Evolutionary conservation across 2,888 invertebrate species (phyloP).

Genomic region (Ephialtes manifestator): DNA sequence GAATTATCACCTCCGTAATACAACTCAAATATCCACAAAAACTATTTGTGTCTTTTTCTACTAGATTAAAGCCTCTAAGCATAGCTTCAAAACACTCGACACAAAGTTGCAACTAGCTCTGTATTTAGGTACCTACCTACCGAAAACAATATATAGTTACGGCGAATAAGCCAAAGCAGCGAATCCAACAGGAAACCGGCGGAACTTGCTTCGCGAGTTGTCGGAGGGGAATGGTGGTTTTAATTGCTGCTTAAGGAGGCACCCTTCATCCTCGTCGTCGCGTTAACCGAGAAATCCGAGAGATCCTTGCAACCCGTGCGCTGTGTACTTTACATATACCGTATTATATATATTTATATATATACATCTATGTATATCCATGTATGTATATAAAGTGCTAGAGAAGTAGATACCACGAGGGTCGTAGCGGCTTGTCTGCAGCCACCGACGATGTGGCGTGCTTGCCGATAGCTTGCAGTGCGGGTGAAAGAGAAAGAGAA

Average conservation of each 20-base stretch:
- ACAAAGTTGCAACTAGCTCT: conserved; percentile 18
- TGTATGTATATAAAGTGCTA: neutral
- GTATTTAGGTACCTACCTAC: neutral
- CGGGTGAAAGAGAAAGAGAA: conserved; percentile 13
- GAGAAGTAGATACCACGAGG: conserved; percentile 49
- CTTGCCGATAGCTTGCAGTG: neutral
- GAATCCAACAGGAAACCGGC: conserved; percentile 48
- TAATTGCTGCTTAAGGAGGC: conserved; percentile 81
- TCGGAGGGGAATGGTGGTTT: conserved; percentile 73
- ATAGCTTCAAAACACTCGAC: neutral
- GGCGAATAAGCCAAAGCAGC: conserved; percentile 41
- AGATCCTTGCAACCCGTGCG: conserved; percentile 36
- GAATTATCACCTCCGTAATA: neutral
- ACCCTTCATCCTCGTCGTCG: conserved; percentile 62
- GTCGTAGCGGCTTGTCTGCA: conserved; percentile 58
- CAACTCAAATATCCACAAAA: neutral
- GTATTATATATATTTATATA: neutral
- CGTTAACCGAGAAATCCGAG: conserved; percentile 56
- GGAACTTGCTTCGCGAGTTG: conserved; percentile 74
- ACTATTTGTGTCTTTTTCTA: neutral
- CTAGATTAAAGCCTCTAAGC: neutral
- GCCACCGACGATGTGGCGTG: conserved; percentile 54
- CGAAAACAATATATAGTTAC: conserved; percentile 27
- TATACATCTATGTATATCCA: neutral
- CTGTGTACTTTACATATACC: conserved; percentile 16